phyloP scores from a whole-genome alignment of 2,113 vertebrate species.

The Otis tarda region DNA sequence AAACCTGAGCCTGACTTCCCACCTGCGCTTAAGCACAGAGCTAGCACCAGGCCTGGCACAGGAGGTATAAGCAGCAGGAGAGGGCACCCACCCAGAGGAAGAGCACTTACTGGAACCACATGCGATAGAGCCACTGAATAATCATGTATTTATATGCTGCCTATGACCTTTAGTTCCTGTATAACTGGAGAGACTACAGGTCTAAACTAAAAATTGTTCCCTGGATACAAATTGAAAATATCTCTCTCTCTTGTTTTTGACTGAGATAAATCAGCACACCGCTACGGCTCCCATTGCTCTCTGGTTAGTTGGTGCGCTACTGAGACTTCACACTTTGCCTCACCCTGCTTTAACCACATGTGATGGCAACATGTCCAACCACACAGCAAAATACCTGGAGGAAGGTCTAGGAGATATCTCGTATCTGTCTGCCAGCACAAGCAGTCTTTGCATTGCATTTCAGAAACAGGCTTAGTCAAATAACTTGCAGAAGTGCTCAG shows the following conservation, averaged over 20 bases:
- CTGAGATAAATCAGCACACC: neutral
- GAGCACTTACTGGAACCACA: neutral
- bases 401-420: neutral
- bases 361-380: neutral
- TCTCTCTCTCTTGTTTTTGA: neutral
- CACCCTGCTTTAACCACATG: fast-evolving
- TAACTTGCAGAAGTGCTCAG: neutral
- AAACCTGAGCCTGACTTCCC: neutral
- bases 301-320: neutral
- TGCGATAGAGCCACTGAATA: neutral
- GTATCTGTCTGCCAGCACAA: neutral
- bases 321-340: neutral
- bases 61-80: neutral
- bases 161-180: neutral
- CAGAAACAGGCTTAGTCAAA: neutral
- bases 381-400: neutral
- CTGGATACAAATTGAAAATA: neutral
- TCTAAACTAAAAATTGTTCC: neutral
- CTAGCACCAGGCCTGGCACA: too few species aligned
- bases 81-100: neutral
- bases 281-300: neutral
- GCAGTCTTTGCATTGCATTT: neutral
- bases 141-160: neutral
- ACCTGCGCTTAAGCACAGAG: neutral
- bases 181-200: neutral